Percentiles rank a stretch among this genome's conserved stretches.
phyloP scores from a whole-genome alignment of 37 sponge, comb jelly and placozoan species.

The Bolinopsis microptera region DNA sequence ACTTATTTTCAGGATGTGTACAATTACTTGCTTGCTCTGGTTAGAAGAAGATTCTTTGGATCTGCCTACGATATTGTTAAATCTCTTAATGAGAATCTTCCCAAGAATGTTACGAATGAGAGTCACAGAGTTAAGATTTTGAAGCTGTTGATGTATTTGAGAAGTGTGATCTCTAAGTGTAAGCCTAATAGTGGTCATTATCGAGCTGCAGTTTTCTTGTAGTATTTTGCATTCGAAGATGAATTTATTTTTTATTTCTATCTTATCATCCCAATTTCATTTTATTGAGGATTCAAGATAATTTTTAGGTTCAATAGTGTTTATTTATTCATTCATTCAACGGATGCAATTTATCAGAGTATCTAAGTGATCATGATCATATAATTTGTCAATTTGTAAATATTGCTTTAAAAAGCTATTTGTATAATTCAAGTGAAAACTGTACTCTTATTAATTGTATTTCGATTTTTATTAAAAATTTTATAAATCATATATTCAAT shows the following conservation, averaged over 20 bases:
- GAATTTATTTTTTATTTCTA: background rate
- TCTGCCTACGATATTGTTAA: conserved; percentile 48
- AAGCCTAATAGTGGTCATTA: conserved; percentile 61
- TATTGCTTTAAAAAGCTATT: background rate
- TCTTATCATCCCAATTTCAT: background rate
- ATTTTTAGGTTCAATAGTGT: background rate
- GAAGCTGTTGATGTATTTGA: conserved; percentile 27
- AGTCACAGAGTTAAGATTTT: background rate
- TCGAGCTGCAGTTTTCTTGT: conserved; percentile 19
- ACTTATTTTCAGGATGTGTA: conserved; percentile 5
- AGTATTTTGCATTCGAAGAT: no score
- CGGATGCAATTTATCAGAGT: background rate
- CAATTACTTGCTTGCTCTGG: conserved; percentile 40
- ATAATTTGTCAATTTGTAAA: background rate
- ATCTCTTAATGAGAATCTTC: background rate
- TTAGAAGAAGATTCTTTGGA: background rate
- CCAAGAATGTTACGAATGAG: background rate
- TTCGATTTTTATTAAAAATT: background rate
- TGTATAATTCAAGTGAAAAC: background rate
- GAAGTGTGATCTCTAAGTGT: conserved; percentile 35
- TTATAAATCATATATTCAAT: no score
- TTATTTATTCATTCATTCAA: background rate
- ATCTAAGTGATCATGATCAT: no score
- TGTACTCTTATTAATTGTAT: background rate
- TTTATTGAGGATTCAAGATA: background rate